These are phyloP conservation scores for Valencia hispanica DNA, from an alignment of 2,797 vertebrate species.

Conservation along the genomic window DNA sequence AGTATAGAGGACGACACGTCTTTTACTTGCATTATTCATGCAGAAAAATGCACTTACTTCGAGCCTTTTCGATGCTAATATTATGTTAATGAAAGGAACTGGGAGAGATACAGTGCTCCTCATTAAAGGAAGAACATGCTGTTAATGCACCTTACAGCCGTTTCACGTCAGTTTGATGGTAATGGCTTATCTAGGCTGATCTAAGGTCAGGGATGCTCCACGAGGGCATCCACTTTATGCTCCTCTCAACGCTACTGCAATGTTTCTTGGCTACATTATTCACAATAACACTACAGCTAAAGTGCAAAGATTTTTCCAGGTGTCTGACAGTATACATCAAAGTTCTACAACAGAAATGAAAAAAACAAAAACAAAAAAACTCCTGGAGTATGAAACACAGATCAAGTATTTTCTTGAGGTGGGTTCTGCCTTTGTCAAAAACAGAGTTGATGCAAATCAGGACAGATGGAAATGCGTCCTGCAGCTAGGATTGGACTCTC, in stretches of 20 bases:
- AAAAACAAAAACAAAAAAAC: neutral
- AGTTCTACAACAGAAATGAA: neutral
- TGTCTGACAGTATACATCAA: neutral
- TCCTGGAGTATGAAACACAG: neutral
- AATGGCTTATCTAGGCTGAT: constrained; percentile 54
- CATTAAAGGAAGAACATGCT: constrained; percentile 63
- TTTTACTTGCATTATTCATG: constrained; percentile 81
- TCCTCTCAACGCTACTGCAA: constrained; percentile 1
- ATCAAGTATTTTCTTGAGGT: neutral
- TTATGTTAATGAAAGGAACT: constrained; percentile 79
- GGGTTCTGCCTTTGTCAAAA: neutral
- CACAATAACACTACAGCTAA: neutral
- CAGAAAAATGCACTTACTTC: constrained; percentile 72
- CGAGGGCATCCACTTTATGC: neutral
- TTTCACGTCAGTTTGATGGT: constrained; percentile 35
- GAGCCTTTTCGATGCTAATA: constrained; percentile 68
- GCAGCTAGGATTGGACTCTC: neutral
- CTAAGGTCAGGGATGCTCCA: constrained; percentile 37
- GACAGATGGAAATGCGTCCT: neutral
- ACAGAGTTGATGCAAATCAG: neutral
- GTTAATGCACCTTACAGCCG: constrained; percentile 70
- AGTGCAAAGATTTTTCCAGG: neutral
- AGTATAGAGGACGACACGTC: constrained; percentile 56
- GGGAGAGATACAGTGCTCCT: constrained; percentile 49
- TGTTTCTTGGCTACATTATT: constrained; percentile 4